These are phyloP conservation scores for Drosophila subquinaria DNA, from an alignment of 2,888 invertebrate genomes.

Conservation along the genomic window DNA sequence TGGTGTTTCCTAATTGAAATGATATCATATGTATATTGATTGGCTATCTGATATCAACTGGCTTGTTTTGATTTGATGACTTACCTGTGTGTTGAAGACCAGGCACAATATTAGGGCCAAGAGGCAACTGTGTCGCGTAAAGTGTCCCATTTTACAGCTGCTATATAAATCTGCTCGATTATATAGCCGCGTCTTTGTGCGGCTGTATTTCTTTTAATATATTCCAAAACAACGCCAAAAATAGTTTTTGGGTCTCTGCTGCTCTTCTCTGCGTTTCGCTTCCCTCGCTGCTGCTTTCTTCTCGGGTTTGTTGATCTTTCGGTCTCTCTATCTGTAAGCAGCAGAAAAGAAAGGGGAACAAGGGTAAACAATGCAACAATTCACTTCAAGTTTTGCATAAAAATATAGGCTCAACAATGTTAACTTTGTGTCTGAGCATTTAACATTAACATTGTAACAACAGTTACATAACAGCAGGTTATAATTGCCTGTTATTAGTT, in stretches of 20 bases:
- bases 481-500: not conserved
- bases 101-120: conserved; percentile 84
- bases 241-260: conserved; percentile 35
- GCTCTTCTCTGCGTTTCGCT: conserved; percentile 29
- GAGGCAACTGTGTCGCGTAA: conserved; percentile 82
- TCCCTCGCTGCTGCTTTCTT: conserved; percentile 66
- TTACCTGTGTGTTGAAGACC: conserved; percentile 85
- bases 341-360: conserved; percentile 78
- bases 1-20: conserved; percentile 66
- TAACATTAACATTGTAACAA: conserved; percentile 31
- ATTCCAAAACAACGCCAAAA: conserved; percentile 52
- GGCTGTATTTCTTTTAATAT: conserved; percentile 40
- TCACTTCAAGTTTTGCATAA: conserved; percentile 45
- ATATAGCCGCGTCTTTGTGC: conserved; percentile 42
- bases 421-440: conserved; percentile 3
- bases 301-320: conserved; percentile 56
- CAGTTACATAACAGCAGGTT: conserved; percentile 33
- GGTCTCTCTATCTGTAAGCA: conserved; percentile 64
- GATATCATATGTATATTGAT: conserved; percentile 31
- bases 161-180: conserved; percentile 54
- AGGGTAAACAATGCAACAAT: conserved; percentile 75
- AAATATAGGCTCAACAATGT: conserved; percentile 28
- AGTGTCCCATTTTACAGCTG: conserved; percentile 83
- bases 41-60: conserved; percentile 30
- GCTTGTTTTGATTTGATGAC: conserved; percentile 45